Evolutionary conservation across 2,113 vertebrate species (phyloP).

Genomic region (Gallinago undulata): DNA sequence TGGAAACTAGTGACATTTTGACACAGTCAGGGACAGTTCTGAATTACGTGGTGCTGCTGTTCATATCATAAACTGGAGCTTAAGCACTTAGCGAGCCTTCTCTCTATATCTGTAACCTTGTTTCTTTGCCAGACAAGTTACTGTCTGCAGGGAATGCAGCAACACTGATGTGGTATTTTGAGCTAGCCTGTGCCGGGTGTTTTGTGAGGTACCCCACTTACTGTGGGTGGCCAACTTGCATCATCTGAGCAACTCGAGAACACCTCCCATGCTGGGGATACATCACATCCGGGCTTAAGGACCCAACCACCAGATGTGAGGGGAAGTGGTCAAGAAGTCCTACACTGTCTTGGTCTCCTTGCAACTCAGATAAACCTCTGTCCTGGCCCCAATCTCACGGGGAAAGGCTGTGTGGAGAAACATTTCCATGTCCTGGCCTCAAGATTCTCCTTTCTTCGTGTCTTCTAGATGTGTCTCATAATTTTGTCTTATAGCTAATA

Average conservation of each 20-base stretch:
- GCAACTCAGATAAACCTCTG: background rate
- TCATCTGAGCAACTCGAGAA: background rate
- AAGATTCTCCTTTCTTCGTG: background rate
- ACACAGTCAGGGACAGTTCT: constrained; percentile 53
- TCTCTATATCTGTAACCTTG: constrained; percentile 34
- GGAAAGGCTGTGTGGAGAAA: background rate
- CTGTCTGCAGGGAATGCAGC: constrained; percentile 23
- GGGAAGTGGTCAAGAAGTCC: background rate
- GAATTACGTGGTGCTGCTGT: constrained; percentile 38
- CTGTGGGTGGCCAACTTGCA: background rate
- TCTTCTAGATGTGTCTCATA: background rate
- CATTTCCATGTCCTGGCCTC: background rate
- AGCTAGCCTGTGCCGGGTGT: background rate
- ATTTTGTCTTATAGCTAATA: background rate
- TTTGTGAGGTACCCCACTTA: background rate
- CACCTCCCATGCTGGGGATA: background rate
- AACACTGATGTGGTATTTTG: background rate
- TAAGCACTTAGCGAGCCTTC: constrained; percentile 31
- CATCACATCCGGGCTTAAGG: background rate
- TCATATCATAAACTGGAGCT: constrained; percentile 51
- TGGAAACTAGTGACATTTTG: constrained; percentile 62
- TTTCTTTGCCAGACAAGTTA: constrained; percentile 45
- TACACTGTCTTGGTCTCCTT: background rate
- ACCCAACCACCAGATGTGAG: background rate
- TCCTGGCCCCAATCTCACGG: background rate